A percentile compares a stretch with the other conserved stretches of the same genome.
Evolutionary conservation across 2,797 vertebrate species (phyloP).

Genomic region (Peromyscus melanophrys): DNA sequence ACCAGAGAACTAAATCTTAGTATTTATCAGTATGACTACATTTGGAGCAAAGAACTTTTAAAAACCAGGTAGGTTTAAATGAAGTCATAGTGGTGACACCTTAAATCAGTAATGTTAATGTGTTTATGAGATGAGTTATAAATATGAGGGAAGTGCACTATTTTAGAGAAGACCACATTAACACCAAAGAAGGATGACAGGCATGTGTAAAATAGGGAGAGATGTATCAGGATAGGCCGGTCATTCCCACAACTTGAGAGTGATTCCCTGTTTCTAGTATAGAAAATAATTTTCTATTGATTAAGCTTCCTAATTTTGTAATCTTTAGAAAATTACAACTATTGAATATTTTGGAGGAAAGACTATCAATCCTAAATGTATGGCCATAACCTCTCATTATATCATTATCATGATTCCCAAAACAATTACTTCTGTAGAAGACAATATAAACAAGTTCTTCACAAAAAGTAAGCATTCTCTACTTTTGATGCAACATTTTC

Average conservation of each 20-base stretch:
- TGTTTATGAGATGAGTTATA: background rate
- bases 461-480: background rate
- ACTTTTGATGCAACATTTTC: background rate
- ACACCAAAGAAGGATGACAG: background rate
- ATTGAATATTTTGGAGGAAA: background rate
- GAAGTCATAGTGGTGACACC: background rate
- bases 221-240: background rate
- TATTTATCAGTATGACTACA: background rate
- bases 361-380: background rate
- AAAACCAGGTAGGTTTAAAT: too few relatives aligned
- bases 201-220: background rate
- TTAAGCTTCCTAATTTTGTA: background rate
- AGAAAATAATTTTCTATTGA: constrained; percentile 13
- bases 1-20: background rate
- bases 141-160: background rate
- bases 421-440: background rate
- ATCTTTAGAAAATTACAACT: background rate
- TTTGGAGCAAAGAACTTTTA: background rate
- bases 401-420: background rate
- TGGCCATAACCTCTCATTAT: background rate
- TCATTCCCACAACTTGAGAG: background rate
- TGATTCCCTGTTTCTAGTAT: background rate
- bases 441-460: background rate
- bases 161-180: background rate
- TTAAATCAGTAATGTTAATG: background rate